These are phyloP conservation scores for Hemibagrus guttatus DNA, from an alignment of 2,797 vertebrate species.

Conservation along the genomic window DNA sequence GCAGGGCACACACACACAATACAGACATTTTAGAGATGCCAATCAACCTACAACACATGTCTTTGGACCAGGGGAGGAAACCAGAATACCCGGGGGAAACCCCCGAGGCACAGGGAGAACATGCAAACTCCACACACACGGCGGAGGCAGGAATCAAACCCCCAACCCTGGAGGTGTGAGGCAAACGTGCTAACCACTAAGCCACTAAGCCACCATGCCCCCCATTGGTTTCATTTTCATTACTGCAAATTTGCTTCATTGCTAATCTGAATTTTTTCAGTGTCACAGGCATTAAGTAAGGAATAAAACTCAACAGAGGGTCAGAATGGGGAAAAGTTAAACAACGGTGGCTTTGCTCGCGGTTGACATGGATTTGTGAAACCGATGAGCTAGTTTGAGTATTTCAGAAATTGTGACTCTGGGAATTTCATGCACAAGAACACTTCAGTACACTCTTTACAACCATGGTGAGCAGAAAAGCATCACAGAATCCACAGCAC, in stretches of 20 bases:
- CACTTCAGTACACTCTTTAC: neutral
- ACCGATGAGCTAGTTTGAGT: neutral
- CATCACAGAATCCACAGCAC: neutral
- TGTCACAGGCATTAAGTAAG: neutral
- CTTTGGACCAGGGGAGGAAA: too few species aligned
- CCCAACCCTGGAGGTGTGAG: too few species aligned
- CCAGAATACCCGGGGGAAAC: too few species aligned
- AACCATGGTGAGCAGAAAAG: neutral
- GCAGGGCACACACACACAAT: too few species aligned
- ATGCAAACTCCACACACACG: too few species aligned
- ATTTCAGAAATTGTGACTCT: neutral
- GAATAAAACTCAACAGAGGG: neutral
- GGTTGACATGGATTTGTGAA: neutral
- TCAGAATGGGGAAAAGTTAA: neutral
- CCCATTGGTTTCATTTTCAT: slow-evolving; percentile 33
- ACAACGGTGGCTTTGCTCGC: too few species aligned
- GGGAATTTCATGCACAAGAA: neutral
- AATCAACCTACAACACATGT: too few species aligned
- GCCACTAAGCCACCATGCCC: too few species aligned
- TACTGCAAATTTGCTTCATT: neutral
- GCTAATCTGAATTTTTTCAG: slow-evolving; percentile 6
- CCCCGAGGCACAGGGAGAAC: too few species aligned
- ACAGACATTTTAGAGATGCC: too few species aligned
- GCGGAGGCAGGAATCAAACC: too few species aligned
- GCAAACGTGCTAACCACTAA: too few species aligned